Base-by-base conservation (phyloP, 1,140 invertebrate genomes). In the Drosophila melanica region DNA sequence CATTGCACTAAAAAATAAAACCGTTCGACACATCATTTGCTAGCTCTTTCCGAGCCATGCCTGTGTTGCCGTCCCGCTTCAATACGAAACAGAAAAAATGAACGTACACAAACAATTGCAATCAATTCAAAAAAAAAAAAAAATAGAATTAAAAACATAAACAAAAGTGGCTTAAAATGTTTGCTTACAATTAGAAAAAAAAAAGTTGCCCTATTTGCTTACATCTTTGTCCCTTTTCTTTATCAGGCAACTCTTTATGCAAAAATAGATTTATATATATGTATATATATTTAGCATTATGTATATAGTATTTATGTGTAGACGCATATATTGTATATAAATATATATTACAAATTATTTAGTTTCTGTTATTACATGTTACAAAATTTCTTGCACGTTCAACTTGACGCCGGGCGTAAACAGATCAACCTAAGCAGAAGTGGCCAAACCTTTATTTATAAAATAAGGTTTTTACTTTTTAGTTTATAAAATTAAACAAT, bases 361-460 rank as follows among this genome's bases (percentile, higher is more conserved):
- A 73, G 33, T 66, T 68, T 42, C 20, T 67, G 23, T 71, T 66
- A 55, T 69, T 76, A 55, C 42, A 70, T 62, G 45, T 63, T 62
- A 69, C 48, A 55, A 50, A 47, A 62, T 53, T 60, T 30, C 33
- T 44, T 68, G 45, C 30, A 59, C 27, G 16, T 12, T 27, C 12
- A 50, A 30, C 33, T 66, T 27, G 54, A 41, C 59, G 53, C 33
- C 16, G 58, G 27, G 35, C 23, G 37, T 33, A 58, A 63, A 57
- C 35, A 65, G 39, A 30, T 57, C 14, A 50, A 64, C 41, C 27
- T 47, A 39, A 71, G 51, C 51, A 16, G 35, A 57, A 64, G 48
- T 54, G 58, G 48, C 57, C 70, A 74, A 84, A 84, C 80, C 80
- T 80, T 84, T 84, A 84, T 84, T 84, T 84, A 84, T 84, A 84